Evolutionary conservation across 2,797 vertebrate species (phyloP).

Genomic region (Semaprochilodus insignis): DNA sequence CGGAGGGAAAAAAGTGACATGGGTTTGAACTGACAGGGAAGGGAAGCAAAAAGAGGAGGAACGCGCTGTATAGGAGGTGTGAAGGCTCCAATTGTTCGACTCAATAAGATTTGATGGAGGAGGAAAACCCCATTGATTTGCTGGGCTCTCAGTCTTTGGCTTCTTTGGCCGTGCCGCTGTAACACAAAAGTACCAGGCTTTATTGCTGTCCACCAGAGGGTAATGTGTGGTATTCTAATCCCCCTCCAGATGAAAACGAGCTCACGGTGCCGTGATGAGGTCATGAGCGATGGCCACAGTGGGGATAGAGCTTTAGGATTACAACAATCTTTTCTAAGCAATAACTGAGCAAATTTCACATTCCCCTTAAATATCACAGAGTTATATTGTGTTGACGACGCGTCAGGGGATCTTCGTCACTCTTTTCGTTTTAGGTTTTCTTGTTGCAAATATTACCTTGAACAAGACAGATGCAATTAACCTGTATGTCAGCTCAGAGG

Average conservation of each 20-base stretch:
- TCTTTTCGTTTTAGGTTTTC: neutral
- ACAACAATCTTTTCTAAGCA: constrained; percentile 19
- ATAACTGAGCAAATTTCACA: constrained; percentile 7
- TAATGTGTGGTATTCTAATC: constrained; percentile 51
- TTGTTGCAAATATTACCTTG: constrained; percentile 17
- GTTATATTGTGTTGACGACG: constrained; percentile 9
- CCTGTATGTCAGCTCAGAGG: neutral
- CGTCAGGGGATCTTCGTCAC: constrained; percentile 11
- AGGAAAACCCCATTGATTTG: constrained; percentile 55
- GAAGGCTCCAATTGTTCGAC: constrained; percentile 64
- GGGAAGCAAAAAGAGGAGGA: constrained; percentile 59
- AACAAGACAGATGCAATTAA: constrained; percentile 25
- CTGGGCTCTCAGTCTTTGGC: constrained; percentile 31
- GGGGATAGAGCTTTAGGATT: constrained; percentile 27
- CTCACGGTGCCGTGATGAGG: neutral
- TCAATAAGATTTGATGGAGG: constrained; percentile 61
- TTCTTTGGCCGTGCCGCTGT: constrained; percentile 40
- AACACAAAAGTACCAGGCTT: constrained; percentile 42
- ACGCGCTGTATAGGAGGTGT: constrained; percentile 57
- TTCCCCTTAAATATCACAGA: constrained; percentile 28
- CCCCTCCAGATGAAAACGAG: constrained; percentile 27
- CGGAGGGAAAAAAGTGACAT: constrained; percentile 64
- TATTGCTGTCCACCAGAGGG: constrained; percentile 33
- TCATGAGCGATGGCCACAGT: neutral
- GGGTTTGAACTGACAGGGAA: constrained; percentile 66